phyloP scores from a whole-genome alignment of 2,797 vertebrate species.

The Aythya fuligula region DNA sequence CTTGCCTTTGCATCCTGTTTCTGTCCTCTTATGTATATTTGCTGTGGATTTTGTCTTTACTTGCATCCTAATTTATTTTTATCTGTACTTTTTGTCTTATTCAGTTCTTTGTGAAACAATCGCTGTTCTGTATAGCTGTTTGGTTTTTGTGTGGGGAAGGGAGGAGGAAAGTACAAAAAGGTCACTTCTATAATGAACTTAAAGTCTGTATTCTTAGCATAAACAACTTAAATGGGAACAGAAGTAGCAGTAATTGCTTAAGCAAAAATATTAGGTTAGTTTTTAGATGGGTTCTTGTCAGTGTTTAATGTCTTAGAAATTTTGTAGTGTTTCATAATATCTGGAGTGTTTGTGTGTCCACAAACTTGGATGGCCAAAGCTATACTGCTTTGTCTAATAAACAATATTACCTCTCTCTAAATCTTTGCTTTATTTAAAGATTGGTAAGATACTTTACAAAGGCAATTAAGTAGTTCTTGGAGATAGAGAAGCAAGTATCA shows the following conservation, averaged over 20 bases:
- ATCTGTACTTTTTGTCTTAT: neutral
- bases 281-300: neutral
- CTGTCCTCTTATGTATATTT: neutral
- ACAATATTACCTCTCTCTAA: neutral
- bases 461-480: neutral
- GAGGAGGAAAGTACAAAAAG: neutral
- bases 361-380: neutral
- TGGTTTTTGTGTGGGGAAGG: accelerated
- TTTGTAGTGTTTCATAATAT: neutral
- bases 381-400: neutral
- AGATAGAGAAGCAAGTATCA: neutral
- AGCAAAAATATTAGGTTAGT: neutral
- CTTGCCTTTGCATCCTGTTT: neutral
- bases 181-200: neutral
- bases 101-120: neutral
- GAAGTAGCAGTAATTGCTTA: neutral
- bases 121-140: neutral
- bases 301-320: neutral
- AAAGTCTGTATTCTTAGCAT: neutral
- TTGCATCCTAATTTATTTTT: neutral
- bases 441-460: neutral
- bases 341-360: neutral
- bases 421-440: neutral
- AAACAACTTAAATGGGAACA: neutral
- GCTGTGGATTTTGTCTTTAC: neutral